Base-by-base conservation (phyloP, 2,888 invertebrate genomes). In the Notodromas monacha region DNA sequence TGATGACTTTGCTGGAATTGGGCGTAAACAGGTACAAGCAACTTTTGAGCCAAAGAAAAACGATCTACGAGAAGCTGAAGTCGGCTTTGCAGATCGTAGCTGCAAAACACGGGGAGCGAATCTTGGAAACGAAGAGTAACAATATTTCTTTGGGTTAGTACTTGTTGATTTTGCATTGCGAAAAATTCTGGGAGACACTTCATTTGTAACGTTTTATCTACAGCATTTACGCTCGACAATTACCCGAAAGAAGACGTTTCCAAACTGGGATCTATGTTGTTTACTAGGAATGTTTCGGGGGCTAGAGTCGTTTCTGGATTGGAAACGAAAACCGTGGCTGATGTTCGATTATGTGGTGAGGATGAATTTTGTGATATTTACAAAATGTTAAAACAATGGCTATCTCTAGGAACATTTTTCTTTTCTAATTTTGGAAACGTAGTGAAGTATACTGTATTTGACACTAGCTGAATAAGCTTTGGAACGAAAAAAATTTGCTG, bases 1-100 rank as follows among this genome's bases (percentile, higher is more conserved):
- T 72, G 42, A 68, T 73, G 43, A 73, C 72, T 2, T 45, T 73
- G 10, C 47, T 73, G 26, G 61, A 62, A 8, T 49, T 72, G 36
- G 72, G 73, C 3, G 52, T 55, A 38, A 50, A 48, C 29, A 67
- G 65, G 2, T 69, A 63, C 42, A 52, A 57, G 39, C 48, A 56
- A 29, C 44, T 65, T 13, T 49, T 64, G n/a, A 46, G 51, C 14
- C 54, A 62, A 35, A 52, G 67, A 15, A 60, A 61, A 41, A 50
- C 56, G 31, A 54, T 58, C 45, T 65, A 58, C 41, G 45, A 51
- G n/a, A 61, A 65, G 43, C 48, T 70, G 28, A 55, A 55, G 34
- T 48, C 53, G 12, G 50, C 56, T 37, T 44, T 69, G 30, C 41
- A 44, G n/a, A 42, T 49, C 37, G 49, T 66, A 36, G 63, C 66